Conservation (phyloP, 2,113 vertebrate genomes). For the Calidris pugnax region DNA sequence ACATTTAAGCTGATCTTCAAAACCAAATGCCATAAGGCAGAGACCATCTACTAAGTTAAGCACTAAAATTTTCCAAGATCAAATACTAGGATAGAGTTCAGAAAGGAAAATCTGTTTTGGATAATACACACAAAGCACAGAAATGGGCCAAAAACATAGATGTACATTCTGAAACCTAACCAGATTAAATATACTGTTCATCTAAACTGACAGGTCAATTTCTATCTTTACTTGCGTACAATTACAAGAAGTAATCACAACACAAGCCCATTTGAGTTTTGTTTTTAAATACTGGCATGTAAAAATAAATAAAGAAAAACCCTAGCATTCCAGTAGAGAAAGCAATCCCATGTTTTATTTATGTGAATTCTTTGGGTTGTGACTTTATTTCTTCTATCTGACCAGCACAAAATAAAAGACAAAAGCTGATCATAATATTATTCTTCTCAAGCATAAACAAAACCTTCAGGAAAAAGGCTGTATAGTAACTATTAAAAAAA, state of each 20-base stretch:
- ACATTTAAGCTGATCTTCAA: neutral
- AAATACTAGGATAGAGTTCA: neutral
- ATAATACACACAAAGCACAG: neutral
- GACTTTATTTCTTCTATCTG: neutral
- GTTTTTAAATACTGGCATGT: neutral
- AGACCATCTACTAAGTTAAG: neutral
- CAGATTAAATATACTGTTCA: neutral
- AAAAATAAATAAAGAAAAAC: neutral
- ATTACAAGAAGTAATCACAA: neutral
- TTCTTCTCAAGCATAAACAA: neutral
- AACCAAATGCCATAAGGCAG: neutral
- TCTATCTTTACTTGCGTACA: neutral
- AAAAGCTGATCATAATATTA: neutral
- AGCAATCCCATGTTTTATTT: neutral
- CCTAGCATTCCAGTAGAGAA: neutral
- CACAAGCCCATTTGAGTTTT: neutral
- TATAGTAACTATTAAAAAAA: neutral
- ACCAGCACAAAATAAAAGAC: neutral
- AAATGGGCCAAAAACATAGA: neutral
- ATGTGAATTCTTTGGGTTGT: neutral
- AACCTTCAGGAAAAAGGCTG: neutral
- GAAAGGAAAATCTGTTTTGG: neutral
- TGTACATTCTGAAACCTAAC: neutral
- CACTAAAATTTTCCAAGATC: neutral
- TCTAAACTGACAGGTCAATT: neutral